Evolutionary conservation across 2,888 invertebrate species (phyloP).

Genomic region (Lissonota sp.): DNA sequence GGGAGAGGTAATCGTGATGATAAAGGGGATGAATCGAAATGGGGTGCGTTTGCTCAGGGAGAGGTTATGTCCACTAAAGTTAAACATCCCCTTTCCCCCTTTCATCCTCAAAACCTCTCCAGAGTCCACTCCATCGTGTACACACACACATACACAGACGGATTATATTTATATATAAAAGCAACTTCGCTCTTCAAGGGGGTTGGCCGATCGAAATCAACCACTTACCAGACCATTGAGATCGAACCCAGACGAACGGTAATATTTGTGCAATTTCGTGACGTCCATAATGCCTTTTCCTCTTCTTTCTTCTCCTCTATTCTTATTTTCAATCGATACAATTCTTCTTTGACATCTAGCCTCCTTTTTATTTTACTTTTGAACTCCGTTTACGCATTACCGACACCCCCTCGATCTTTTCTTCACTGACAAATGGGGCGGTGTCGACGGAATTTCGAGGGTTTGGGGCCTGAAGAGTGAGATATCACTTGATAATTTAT

Average conservation of each 20-base stretch:
- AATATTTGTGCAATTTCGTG: constrained; percentile 71
- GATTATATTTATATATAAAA: background rate
- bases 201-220: constrained; percentile 41
- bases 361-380: background rate
- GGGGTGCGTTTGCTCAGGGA: constrained; percentile 62
- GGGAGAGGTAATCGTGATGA: background rate
- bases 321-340: constrained; percentile 7
- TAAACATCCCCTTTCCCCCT: constrained; percentile 13
- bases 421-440: constrained; percentile 22
- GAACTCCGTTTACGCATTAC: background rate
- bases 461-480: constrained; percentile 42
- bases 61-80: constrained; percentile 57
- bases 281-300: constrained; percentile 72
- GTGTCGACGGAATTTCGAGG: background rate
- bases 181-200: constrained; percentile 30
- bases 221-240: constrained; percentile 63
- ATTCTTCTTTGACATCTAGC: background rate
- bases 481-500: constrained; percentile 72
- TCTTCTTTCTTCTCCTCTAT: constrained; percentile 10
- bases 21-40: background rate
- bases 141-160: background rate
- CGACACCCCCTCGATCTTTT: constrained; percentile 10
- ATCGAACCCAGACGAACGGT: constrained; percentile 70
- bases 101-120: constrained; percentile 37
- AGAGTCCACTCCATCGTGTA: constrained; percentile 23